phyloP scores from a whole-genome alignment of 1,140 invertebrate genomes.

The Drosophila funebris region DNA sequence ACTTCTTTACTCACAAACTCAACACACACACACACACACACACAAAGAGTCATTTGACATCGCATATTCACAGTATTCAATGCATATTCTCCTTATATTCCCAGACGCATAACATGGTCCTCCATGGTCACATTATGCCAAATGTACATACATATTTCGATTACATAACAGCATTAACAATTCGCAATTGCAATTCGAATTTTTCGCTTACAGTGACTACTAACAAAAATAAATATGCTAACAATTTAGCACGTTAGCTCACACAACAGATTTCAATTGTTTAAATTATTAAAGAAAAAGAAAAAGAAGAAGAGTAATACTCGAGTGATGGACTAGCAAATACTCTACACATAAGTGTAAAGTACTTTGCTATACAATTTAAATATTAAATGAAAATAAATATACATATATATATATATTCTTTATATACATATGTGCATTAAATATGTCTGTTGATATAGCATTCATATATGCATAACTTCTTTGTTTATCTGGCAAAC shows the following conservation, averaged over 20 bases:
- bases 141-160: background rate
- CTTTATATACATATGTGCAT: too few relatives aligned
- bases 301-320: background rate
- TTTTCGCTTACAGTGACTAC: background rate
- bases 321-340: background rate
- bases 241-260: constrained; percentile 26
- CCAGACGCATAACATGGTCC: background rate
- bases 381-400: too few relatives aligned
- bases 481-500: too few relatives aligned
- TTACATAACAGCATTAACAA: constrained; percentile 13
- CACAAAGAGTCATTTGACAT: too few relatives aligned
- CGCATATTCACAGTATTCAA: constrained; percentile 3
- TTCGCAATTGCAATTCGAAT: constrained; percentile 11
- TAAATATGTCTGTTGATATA: too few relatives aligned
- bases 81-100: constrained; percentile 1
- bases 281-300: background rate
- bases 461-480: too few relatives aligned
- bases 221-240: constrained; percentile 20
- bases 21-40: too few relatives aligned
- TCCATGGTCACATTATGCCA: constrained; percentile 9
- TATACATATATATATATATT: too few relatives aligned
- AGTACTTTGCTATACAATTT: background rate
- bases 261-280: constrained; percentile 13
- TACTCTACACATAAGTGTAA: background rate
- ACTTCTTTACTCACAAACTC: too few relatives aligned